These are phyloP conservation scores for Aphaenogaster floridana DNA, from an alignment of 1,140 invertebrate species.

Conservation along the genomic window DNA sequence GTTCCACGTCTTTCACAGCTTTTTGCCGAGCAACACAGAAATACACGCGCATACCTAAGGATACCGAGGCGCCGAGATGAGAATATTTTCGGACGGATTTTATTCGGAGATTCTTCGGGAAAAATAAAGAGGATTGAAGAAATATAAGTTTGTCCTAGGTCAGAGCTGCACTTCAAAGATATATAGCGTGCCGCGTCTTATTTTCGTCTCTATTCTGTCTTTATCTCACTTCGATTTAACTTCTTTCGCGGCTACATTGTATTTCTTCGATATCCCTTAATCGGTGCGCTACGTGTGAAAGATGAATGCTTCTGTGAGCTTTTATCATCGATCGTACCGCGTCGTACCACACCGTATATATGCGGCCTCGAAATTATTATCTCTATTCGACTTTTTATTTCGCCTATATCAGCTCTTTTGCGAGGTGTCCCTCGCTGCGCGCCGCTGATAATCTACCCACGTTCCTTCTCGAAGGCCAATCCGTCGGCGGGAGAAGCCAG, in stretches of 20 bases:
- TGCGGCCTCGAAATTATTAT: constrained; percentile 58
- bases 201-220: constrained; percentile 8
- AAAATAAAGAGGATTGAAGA: constrained; percentile 24
- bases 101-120: neutral
- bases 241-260: neutral
- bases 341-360: neutral
- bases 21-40: constrained; percentile 11
- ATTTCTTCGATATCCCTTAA: constrained; percentile 3
- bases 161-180: neutral
- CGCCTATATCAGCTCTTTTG: constrained; percentile 46
- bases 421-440: constrained; percentile 8
- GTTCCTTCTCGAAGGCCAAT: constrained; percentile 63
- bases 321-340: neutral
- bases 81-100: neutral
- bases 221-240: constrained; percentile 1
- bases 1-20: constrained; percentile 35
- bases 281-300: neutral
- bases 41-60: neutral
- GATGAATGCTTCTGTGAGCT: neutral
- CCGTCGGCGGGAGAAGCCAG: constrained; percentile 58
- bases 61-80: neutral
- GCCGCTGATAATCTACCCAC: constrained; percentile 61
- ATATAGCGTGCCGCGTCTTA: neutral
- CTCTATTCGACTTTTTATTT: constrained; percentile 35
- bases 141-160: neutral